phyloP scores from a whole-genome alignment of 2,113 vertebrate species.

The Strix uralensis region DNA sequence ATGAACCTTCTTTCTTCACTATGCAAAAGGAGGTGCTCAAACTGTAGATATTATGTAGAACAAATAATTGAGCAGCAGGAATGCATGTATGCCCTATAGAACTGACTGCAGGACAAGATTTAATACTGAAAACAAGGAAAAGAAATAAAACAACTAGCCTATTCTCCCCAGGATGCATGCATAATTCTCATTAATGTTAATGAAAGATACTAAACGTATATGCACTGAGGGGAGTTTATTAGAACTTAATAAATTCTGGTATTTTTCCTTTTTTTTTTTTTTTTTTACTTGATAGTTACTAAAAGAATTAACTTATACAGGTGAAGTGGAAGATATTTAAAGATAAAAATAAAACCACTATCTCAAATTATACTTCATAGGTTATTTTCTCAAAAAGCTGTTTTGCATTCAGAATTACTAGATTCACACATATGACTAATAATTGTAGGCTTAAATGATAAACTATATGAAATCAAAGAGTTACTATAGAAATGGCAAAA shows the following conservation, averaged over 20 bases:
- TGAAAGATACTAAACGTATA: slow-evolving; percentile 57
- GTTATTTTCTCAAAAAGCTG: background rate
- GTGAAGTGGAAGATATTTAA: background rate
- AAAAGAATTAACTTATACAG: background rate
- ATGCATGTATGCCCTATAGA: slow-evolving; percentile 20
- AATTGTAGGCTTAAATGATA: background rate
- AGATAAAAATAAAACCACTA: background rate
- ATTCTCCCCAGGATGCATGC: slow-evolving; percentile 27
- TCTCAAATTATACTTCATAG: background rate
- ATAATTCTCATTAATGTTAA: slow-evolving; percentile 69
- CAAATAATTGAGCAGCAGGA: slow-evolving; percentile 51
- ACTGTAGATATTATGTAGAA: slow-evolving; percentile 25
- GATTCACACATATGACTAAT: background rate
- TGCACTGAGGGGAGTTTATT: slow-evolving; percentile 40
- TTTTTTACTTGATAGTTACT: background rate
- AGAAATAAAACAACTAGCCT: slow-evolving; percentile 58
- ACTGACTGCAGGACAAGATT: slow-evolving; percentile 59
- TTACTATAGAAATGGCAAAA: background rate
- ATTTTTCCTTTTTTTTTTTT: background rate
- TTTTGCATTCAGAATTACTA: background rate
- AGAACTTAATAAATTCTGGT: slow-evolving; percentile 61
- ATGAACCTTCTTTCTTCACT: slow-evolving; percentile 14
- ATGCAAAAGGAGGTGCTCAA: slow-evolving; percentile 16
- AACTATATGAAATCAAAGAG: background rate
- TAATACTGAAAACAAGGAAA: slow-evolving; percentile 47